A percentile compares a stretch with the other conserved stretches of the same genome.
phyloP scores from a whole-genome alignment of 2,888 invertebrate genomes.

The Caenorhabditis imperialis region DNA sequence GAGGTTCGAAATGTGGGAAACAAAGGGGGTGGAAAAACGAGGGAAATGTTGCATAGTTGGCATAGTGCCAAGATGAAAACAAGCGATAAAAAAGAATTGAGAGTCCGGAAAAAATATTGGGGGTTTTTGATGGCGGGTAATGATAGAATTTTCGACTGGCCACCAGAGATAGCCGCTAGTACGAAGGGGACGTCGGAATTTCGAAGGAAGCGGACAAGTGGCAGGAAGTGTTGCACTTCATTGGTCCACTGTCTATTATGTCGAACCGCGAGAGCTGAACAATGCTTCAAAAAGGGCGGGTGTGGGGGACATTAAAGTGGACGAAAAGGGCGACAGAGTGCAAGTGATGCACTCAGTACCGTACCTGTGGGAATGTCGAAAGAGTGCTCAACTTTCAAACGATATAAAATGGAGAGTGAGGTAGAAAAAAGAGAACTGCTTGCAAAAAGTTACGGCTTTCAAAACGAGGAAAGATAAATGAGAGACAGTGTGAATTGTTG shows the following conservation, averaged over 20 bases:
- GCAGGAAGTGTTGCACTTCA: slow-evolving; percentile 36
- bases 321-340: not conserved
- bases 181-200: not conserved
- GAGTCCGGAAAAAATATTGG: slow-evolving; percentile 10
- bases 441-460: not conserved
- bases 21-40: too few species aligned
- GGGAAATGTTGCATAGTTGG: slow-evolving; percentile 29
- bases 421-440: not conserved
- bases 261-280: slow-evolving; percentile 32
- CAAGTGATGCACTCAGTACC: too few species aligned
- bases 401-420: too few species aligned
- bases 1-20: slow-evolving; percentile 5
- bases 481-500: not conserved
- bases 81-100: slow-evolving; percentile 35
- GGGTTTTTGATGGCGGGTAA: not conserved
- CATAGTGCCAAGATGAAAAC: slow-evolving; percentile 27
- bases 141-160: too few species aligned
- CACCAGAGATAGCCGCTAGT: too few species aligned
- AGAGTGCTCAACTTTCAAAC: too few species aligned
- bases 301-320: slow-evolving; percentile 38
- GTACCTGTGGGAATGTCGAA: too few species aligned
- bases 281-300: slow-evolving; percentile 44
- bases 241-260: slow-evolving; percentile 51
- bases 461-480: not conserved
- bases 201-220: not conserved